Base-by-base conservation (phyloP, 2,888 invertebrate species). In the Latrodectus hesperus region DNA sequence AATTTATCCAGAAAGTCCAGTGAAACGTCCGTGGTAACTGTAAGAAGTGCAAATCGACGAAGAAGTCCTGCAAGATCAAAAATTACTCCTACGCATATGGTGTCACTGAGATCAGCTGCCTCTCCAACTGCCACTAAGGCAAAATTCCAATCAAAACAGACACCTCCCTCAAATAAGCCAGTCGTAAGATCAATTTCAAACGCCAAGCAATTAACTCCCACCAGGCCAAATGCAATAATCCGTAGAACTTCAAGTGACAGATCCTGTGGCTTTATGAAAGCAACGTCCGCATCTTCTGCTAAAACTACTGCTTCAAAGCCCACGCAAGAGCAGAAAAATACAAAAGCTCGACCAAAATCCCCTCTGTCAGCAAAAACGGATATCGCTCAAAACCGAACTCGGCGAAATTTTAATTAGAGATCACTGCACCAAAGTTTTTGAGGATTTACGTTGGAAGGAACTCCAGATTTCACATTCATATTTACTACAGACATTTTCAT, bases 271-370 rank as follows among this genome's bases (percentile, higher is more conserved):
- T 90, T 90, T 70, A 90, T 90, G 90, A 88, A 88, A 85, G 90
- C 90, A 16, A 90, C 90, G 9, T 89, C 90, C 2, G 84, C 90
- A n/a, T 90, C 90, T n/a, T 81, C 85, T 55, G 90, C 90, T 12
- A 90, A 90, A 89, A 26, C 80, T 4, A 65, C 84, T 12, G 75
- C 81, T 17, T 60, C 68, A 12, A 89, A 89, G 76, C 9, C 79
- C 11, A 70, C 11, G 38, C 77, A 38, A 55, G 77, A 68, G 38
- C 55, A 79, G 22, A 76, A 38, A 11, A 78, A 53, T 55, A 12
- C 52, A 12, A 75, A 52, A 65, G 16, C 14, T n/a, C 76, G 55
- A 55, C 12, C 70, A 74, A 74, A 79, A 70, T 51, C 85, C 51
- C 10, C 65, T 52, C 12, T 22, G n/a, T 8, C 67, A 17, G 49